Evolutionary conservation across 2,888 invertebrate species (phyloP).

Genomic region (Euzetes globulus): DNA sequence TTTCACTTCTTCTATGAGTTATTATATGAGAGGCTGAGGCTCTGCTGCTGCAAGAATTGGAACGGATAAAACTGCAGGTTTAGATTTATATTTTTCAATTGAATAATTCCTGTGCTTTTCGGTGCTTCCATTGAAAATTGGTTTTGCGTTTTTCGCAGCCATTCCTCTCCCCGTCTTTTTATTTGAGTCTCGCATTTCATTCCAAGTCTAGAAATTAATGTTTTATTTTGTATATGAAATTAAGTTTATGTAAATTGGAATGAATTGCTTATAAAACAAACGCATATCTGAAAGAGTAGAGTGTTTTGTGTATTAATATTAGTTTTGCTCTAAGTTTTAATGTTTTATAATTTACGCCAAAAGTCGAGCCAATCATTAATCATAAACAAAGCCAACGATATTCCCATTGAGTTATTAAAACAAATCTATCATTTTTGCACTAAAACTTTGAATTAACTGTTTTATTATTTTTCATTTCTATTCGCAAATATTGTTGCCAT

Average conservation of each 20-base stretch:
- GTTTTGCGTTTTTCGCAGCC: too few species aligned
- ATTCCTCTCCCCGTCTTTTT: too few species aligned
- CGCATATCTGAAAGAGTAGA: background rate
- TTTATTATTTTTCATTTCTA: background rate
- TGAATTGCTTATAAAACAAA: background rate
- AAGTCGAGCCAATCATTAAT: slow-evolving; percentile 5
- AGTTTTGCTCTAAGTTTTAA: background rate
- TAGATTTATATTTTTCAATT: too few species aligned
- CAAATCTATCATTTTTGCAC: background rate
- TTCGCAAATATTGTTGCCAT: too few species aligned
- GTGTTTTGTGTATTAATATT: background rate
- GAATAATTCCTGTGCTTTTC: too few species aligned
- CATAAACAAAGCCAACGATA: slow-evolving; percentile 3
- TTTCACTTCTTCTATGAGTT: too few species aligned
- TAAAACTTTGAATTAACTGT: background rate
- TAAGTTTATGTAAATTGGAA: slow-evolving; percentile 20
- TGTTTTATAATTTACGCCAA: slow-evolving; percentile 7
- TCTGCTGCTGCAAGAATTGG: too few species aligned
- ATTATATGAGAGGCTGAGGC: too few species aligned
- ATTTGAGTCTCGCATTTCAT: background rate
- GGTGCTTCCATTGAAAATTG: too few species aligned
- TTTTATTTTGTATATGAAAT: slow-evolving; percentile 4
- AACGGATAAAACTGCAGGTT: too few species aligned
- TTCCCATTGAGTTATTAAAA: background rate
- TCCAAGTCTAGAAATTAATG: background rate